Evolutionary conservation across 2,888 invertebrate genomes (phyloP).

Genomic region (Physocephala rufipes): DNA sequence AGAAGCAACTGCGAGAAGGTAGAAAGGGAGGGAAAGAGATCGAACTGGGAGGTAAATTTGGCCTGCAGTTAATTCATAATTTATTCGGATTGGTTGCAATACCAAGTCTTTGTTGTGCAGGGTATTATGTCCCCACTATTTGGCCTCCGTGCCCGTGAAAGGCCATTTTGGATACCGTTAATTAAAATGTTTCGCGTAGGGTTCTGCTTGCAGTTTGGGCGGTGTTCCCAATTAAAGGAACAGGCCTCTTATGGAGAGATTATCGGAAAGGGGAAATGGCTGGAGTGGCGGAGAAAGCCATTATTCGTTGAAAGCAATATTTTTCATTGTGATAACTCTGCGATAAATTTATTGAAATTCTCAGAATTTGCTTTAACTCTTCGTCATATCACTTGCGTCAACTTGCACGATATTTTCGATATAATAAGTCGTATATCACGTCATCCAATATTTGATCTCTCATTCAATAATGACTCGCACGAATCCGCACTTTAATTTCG

Average conservation of each 20-base stretch:
- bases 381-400: background rate
- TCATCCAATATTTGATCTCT: background rate
- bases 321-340: too few species aligned
- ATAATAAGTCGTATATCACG: background rate
- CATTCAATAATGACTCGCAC: background rate
- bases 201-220: background rate
- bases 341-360: background rate
- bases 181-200: conserved; percentile 23
- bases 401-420: background rate
- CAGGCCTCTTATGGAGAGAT: background rate
- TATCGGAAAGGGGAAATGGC: too few species aligned
- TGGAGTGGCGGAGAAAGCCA: too few species aligned
- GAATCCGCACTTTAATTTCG: too few species aligned
- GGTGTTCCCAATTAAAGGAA: conserved; percentile 11
- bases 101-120: background rate
- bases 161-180: conserved; percentile 4
- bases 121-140: background rate
- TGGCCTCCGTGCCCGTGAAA: background rate
- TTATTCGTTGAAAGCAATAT: too few species aligned
- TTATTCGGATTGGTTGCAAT: background rate
- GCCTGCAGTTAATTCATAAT: background rate
- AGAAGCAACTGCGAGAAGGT: background rate
- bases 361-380: background rate
- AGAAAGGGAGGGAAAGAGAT: too few species aligned
- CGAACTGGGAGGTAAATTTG: too few species aligned